Conservation (phyloP, 2,113 vertebrate species). For the Otolemur garnettii region DNA sequence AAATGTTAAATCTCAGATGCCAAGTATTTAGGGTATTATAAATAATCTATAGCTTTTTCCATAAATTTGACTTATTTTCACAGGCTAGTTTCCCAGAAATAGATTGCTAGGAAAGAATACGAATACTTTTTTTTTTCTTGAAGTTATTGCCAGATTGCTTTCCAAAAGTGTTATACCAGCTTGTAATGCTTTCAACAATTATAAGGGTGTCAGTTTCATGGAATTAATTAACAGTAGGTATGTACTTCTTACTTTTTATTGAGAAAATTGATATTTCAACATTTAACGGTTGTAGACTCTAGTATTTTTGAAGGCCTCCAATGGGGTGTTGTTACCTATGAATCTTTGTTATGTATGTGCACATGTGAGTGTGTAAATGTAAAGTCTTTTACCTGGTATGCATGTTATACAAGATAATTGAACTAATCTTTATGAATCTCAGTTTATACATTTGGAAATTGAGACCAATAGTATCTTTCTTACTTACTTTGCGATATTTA, state of each 20-base stretch:
- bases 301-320: not conserved
- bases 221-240: conserved; percentile 35
- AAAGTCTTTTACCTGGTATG: not conserved
- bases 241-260: conserved; percentile 36
- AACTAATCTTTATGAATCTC: conserved; percentile 19
- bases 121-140: conserved; percentile 56
- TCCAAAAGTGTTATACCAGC: conserved; percentile 9
- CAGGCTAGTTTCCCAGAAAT: conserved; percentile 71
- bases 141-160: conserved; percentile 50
- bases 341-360: not conserved
- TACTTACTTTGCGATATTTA: conserved; percentile 49
- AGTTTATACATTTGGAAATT: conserved; percentile 6
- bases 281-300: conserved; percentile 27
- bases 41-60: conserved; percentile 70
- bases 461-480: conserved; percentile 36
- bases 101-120: conserved; percentile 25
- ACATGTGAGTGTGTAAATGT: not conserved
- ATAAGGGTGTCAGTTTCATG: conserved; percentile 34
- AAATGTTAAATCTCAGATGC: conserved; percentile 54
- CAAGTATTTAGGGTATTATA: conserved; percentile 61
- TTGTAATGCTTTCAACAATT: conserved; percentile 52
- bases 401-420: not conserved
- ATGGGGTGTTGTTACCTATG: not conserved
- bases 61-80: conserved; percentile 70
- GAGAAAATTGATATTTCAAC: conserved; percentile 11